phyloP scores from a whole-genome alignment of 2,888 invertebrate species.

The Laothoe populi region DNA sequence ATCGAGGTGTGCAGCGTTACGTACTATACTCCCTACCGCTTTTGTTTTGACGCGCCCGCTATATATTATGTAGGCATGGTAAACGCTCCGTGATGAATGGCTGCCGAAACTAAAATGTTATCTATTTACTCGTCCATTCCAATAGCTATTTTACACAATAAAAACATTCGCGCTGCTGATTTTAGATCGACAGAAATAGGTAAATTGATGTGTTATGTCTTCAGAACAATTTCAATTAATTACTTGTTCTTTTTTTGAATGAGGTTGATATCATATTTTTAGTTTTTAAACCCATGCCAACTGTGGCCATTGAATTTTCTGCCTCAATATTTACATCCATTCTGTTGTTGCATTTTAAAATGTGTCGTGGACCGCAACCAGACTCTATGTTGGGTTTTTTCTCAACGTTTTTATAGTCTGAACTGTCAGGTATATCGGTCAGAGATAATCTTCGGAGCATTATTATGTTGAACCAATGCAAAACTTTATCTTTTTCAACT shows the following conservation, averaged over 20 bases:
- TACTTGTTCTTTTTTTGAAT: neutral
- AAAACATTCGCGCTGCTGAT: slow-evolving; percentile 4
- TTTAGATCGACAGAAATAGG: slow-evolving; percentile 15
- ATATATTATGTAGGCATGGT: slow-evolving; percentile 28
- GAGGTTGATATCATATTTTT: neutral
- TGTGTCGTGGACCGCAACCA: too few relatives aligned
- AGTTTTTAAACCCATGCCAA: too few relatives aligned
- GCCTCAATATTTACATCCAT: too few relatives aligned
- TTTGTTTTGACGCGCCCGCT: slow-evolving; percentile 31
- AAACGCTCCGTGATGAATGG: slow-evolving; percentile 30
- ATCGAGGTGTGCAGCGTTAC: slow-evolving; percentile 12
- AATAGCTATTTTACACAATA: slow-evolving; percentile 16
- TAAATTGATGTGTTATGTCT: neutral
- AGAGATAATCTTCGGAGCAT: too few relatives aligned
- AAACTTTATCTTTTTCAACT: too few relatives aligned
- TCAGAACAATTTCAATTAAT: neutral
- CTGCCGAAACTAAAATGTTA: neutral
- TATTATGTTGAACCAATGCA: too few relatives aligned
- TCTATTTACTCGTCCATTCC: slow-evolving; percentile 3
- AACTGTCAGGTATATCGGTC: too few relatives aligned
- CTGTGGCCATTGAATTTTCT: too few relatives aligned
- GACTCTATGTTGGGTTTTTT: too few relatives aligned
- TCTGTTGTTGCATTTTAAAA: too few relatives aligned
- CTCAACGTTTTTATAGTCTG: too few relatives aligned
- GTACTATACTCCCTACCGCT: slow-evolving; percentile 15